These are phyloP conservation scores for Penaeus japonicus DNA, from an alignment of 1,140 invertebrate genomes.

Conservation along the genomic window DNA sequence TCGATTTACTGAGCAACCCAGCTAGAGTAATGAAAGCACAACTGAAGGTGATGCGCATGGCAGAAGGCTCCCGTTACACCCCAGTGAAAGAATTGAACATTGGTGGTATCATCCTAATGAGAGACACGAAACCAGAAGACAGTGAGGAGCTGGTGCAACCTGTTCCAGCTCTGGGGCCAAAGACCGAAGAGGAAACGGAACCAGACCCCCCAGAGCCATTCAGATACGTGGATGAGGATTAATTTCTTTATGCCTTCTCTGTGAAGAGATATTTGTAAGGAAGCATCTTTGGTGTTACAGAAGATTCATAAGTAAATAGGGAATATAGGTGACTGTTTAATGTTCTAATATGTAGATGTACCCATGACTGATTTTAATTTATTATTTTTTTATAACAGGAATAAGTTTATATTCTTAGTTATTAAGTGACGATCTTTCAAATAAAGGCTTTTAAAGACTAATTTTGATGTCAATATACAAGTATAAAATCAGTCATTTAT, in stretches of 20 bases:
- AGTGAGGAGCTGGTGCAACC: slow-evolving; percentile 90
- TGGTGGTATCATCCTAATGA: slow-evolving; percentile 95
- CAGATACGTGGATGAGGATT: slow-evolving; percentile 80
- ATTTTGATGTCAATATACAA: too few relatives aligned
- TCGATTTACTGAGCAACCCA: slow-evolving; percentile 93
- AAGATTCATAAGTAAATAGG: neutral
- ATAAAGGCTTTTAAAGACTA: too few relatives aligned
- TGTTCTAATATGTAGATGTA: neutral
- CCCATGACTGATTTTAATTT: neutral
- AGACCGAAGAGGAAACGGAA: slow-evolving; percentile 82
- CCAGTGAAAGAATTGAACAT: slow-evolving; percentile 91
- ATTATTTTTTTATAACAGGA: neutral
- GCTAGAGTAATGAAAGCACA: slow-evolving; percentile 93
- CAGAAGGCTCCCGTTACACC: slow-evolving; percentile 81
- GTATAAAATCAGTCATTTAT: too few relatives aligned
- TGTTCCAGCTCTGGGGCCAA: slow-evolving; percentile 71
- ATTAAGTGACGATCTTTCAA: too few relatives aligned
- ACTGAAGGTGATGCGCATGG: slow-evolving; percentile 83
- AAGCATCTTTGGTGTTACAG: neutral
- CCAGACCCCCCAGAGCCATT: slow-evolving; percentile 97
- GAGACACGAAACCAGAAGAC: slow-evolving; percentile 78
- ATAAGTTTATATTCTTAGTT: neutral
- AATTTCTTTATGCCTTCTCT: neutral
- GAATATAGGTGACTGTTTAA: neutral
- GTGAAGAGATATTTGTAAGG: neutral